Conservation (phyloP, 2,888 invertebrate genomes). For the Chirona hameri region DNA sequence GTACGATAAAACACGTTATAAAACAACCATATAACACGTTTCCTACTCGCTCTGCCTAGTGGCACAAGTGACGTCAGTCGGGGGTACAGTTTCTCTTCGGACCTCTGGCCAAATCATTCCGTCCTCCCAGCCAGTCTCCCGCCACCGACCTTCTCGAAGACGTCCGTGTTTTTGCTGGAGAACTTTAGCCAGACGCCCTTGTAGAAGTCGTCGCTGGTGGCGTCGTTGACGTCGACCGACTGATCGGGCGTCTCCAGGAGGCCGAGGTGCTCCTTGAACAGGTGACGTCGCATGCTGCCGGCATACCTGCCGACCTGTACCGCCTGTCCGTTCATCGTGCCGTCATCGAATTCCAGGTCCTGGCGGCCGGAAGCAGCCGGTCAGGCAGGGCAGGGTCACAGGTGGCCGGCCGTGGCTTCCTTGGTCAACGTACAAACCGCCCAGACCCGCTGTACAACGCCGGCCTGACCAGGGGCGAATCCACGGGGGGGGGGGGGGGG, state of each 20-base stretch:
- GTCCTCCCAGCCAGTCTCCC: too few relatives aligned
- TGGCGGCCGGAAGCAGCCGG: constrained; percentile 44
- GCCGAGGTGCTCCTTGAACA: constrained; percentile 92
- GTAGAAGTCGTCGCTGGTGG: constrained; percentile 76
- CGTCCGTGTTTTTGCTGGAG: constrained; percentile 76
- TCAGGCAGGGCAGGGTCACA: constrained; percentile 5
- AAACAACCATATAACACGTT: too few relatives aligned
- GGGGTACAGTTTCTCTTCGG: too few relatives aligned
- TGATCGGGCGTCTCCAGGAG: constrained; percentile 53
- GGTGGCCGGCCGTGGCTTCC: too few relatives aligned
- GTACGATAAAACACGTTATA: too few relatives aligned
- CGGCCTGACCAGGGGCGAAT: too few relatives aligned
- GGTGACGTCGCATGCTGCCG: constrained; percentile 72
- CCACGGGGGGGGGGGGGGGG: too few relatives aligned
- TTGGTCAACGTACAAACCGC: too few relatives aligned
- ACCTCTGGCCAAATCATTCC: neutral
- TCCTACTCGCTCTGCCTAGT: neutral
- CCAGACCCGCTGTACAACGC: too few relatives aligned
- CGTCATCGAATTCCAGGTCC: constrained; percentile 76
- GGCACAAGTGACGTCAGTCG: neutral
- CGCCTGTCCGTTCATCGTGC: constrained; percentile 73
- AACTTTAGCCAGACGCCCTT: constrained; percentile 75
- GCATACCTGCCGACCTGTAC: constrained; percentile 84
- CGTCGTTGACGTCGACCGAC: constrained; percentile 68
- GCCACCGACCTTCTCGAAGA: constrained; percentile 71